These are phyloP conservation scores for Galerucella nymphaeae DNA, from an alignment of 2,888 invertebrate species.

Conservation along the genomic window DNA sequence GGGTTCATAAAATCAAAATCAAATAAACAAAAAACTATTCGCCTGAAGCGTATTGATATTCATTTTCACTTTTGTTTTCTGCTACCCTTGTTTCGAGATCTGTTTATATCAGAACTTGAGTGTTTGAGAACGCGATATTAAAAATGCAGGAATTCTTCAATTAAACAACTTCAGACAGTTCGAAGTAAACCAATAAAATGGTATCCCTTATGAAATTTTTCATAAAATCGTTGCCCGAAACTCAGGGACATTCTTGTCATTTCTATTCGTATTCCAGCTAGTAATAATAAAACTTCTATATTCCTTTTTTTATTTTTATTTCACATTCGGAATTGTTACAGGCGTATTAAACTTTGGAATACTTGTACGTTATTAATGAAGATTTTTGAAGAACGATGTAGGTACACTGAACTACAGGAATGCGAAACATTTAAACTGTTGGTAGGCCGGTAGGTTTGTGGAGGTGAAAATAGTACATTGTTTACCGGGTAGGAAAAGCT, in stretches of 20 bases:
- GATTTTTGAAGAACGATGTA: background rate
- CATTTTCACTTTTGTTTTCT: background rate
- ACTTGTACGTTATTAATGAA: background rate
- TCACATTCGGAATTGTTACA: background rate
- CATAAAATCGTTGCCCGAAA: constrained; percentile 31
- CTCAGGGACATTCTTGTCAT: background rate
- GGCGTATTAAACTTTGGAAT: background rate
- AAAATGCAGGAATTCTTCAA: constrained; percentile 15
- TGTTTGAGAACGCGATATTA: constrained; percentile 7
- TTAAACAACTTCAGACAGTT: constrained; percentile 23
- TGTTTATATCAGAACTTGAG: background rate
- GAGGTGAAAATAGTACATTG: background rate
- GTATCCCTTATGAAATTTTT: constrained; percentile 39
- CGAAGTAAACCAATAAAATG: constrained; percentile 38
- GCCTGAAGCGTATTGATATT: background rate
- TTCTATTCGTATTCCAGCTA: background rate
- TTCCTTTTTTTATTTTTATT: background rate
- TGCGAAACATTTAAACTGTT: background rate
- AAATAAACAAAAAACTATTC: no score
- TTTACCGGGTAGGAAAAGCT: no score
- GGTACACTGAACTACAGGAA: background rate
- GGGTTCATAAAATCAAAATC: no score
- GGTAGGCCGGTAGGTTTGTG: no score
- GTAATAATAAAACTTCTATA: constrained; percentile 1
- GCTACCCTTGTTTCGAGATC: background rate